Conservation (phyloP, 2,797 vertebrate genomes). For the Anabas testudineus region DNA sequence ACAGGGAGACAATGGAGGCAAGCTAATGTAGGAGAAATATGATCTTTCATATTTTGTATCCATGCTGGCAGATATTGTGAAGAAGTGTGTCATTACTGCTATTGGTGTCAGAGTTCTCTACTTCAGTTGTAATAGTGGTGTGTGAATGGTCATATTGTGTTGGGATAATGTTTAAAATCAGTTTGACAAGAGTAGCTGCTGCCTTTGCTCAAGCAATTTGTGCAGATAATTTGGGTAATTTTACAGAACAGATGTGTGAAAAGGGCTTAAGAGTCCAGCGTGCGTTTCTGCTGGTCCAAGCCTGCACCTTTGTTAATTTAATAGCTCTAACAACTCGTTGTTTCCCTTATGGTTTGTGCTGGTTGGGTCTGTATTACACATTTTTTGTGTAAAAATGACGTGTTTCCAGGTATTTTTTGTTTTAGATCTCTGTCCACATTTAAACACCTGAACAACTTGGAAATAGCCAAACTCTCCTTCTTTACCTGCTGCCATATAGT, state of each 20-base stretch:
- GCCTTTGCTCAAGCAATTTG: neutral
- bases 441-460: neutral
- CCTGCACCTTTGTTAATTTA: neutral
- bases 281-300: slow-evolving; percentile 7
- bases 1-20: too few relatives aligned
- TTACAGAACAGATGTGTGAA: neutral
- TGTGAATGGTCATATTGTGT: neutral
- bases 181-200: neutral
- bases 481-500: too few relatives aligned
- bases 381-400: too few relatives aligned
- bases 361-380: too few relatives aligned
- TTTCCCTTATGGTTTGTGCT: neutral
- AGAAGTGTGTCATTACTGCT: neutral
- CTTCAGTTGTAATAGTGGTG: neutral
- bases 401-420: too few relatives aligned
- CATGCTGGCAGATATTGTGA: neutral
- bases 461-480: too few relatives aligned
- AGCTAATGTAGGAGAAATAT: too few relatives aligned
- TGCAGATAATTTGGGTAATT: neutral
- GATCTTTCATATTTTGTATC: too few relatives aligned
- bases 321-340: neutral
- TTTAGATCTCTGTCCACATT: neutral
- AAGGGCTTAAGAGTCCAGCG: neutral
- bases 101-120: neutral
- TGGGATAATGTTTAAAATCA: neutral